A percentile compares a stretch with the other conserved stretches of the same genome.
These are phyloP conservation scores for Perizoma affinitatum DNA, from an alignment of 2,888 invertebrate genomes.

Conservation along the genomic window DNA sequence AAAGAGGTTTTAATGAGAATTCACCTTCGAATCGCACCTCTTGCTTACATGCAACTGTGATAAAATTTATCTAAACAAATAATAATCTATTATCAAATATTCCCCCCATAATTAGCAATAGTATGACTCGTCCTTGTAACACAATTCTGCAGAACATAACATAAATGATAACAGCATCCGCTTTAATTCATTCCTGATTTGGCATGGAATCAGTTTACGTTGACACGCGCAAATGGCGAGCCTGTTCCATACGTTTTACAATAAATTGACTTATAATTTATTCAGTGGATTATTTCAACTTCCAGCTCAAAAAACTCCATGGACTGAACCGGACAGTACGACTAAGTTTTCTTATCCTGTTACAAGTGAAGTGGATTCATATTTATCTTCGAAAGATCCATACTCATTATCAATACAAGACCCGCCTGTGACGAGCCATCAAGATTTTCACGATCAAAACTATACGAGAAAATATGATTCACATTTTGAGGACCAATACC, in stretches of 20 bases:
- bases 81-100: constrained; percentile 1
- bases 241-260: constrained; percentile 55
- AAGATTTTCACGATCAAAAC: constrained; percentile 60
- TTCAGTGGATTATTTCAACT: constrained; percentile 62
- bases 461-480: constrained; percentile 58
- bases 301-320: constrained; percentile 78
- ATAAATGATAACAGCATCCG: constrained; percentile 70
- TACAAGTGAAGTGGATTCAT: constrained; percentile 63
- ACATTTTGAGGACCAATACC: constrained; percentile 48
- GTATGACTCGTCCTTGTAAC: constrained; percentile 20
- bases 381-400: constrained; percentile 64
- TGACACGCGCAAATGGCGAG: constrained; percentile 54
- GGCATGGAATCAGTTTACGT: constrained; percentile 50
- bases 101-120: constrained; percentile 1
- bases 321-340: constrained; percentile 69
- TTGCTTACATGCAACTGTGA: too few species aligned
- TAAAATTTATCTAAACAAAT: neutral
- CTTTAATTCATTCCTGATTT: constrained; percentile 36
- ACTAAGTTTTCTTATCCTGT: constrained; percentile 69
- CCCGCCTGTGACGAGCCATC: constrained; percentile 62
- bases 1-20: too few species aligned
- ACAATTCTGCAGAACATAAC: constrained; percentile 28
- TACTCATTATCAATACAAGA: constrained; percentile 65
- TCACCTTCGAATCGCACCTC: too few species aligned
- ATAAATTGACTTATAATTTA: constrained; percentile 52